Percentiles rank a stretch among this genome's conserved stretches.
Conservation (phyloP, 2,888 invertebrate genomes). For the Eilema caniola region DNA sequence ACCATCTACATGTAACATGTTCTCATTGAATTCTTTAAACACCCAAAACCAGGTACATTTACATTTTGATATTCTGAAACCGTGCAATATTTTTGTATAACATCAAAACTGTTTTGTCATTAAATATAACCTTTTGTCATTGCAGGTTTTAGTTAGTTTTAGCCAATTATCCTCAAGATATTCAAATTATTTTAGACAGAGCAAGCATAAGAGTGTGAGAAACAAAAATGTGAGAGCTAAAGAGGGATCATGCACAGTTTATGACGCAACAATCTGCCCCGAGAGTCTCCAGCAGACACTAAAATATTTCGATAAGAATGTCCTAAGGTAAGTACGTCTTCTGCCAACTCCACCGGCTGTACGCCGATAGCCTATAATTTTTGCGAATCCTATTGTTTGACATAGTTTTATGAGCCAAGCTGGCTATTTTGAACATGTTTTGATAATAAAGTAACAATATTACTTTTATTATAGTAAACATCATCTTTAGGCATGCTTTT, state of each 20-base stretch:
- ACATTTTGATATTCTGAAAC: conserved; percentile 1
- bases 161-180: conserved; percentile 82
- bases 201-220: conserved; percentile 72
- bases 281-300: conserved; percentile 77
- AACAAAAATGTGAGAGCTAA: conserved; percentile 74
- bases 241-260: conserved; percentile 58
- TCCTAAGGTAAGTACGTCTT: conserved; percentile 54
- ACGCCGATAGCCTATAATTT: conserved; percentile 6
- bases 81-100: conserved; percentile 13
- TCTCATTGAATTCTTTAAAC: conserved; percentile 85
- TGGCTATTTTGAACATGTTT: neutral
- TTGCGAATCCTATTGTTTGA: neutral
- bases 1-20: conserved; percentile 85
- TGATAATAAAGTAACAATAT: neutral
- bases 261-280: conserved; percentile 74
- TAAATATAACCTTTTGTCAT: conserved; percentile 76
- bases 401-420: neutral
- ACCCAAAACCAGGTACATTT: conserved; percentile 83
- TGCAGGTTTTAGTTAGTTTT: conserved; percentile 85
- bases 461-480: neutral
- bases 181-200: conserved; percentile 77
- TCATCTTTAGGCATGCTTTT: neutral
- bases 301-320: conserved; percentile 80
- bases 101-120: conserved; percentile 65
- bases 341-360: conserved; percentile 18